Evolutionary conservation across 2,113 vertebrate genomes (phyloP), one percentile per base, ranked within the genome.

Genomic region (Syrrhaptes paradoxus): DNA sequence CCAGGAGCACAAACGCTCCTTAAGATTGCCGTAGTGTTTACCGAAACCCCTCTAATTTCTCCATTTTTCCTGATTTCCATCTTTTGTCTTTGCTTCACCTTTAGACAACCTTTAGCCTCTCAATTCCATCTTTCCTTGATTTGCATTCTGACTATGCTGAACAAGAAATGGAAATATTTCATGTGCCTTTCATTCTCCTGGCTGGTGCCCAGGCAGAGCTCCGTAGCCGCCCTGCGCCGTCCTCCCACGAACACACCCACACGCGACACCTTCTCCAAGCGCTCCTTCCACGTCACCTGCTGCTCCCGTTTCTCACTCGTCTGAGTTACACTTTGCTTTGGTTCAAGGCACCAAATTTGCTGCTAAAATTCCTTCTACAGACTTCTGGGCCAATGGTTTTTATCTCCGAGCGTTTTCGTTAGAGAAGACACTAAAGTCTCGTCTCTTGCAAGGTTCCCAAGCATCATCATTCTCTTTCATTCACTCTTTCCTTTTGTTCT

Each of bases 131-230:
- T 31, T 4, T 11, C 54, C 34, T 25, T 22, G 61, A 17, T 29
- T 9, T 34, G 52, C 26, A 26, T 46, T 29, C 59, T 16, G 46
- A 16, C 28, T 18, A 5, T 9, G 26, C 49, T n/a, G 24, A 61
- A 62, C 43, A 31, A 16, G 71, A 52, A 58, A 9, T 7, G 17
- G 2, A 17, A 71, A 4, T 4, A 19, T 1, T 49, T 36, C 7
- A 36, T 9, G 36, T 36, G 4, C 11, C 49, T 48, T 46, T 15
- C 10, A 4, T 17, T 28, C 55, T 4, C 7, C 13, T 4, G 67
- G 66, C 43, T 55, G n/a, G 6, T 0, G 4, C 3, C n/a, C 46
- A 1, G 24, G 7, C 14, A 0, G 4, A 26, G 5, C 68, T 31
- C 59, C 13, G 3, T 1, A 4, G 34, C 1, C 17, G 38, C 6